Evolutionary conservation across 2,888 invertebrate genomes (phyloP).

Genomic region (Phania funesta): DNA sequence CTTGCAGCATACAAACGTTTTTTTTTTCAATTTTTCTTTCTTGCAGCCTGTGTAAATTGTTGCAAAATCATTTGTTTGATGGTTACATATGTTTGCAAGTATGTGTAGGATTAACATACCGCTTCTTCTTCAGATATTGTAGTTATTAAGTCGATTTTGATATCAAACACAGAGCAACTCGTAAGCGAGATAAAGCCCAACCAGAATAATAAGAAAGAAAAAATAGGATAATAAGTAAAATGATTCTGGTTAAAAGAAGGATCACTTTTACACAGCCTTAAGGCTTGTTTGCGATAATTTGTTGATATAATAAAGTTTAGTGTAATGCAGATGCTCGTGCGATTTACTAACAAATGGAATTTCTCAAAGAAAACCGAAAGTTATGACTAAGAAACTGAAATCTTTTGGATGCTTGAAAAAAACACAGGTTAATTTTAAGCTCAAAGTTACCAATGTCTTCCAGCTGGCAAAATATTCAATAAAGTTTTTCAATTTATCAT

Average conservation of each 20-base stretch:
- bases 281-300: slow-evolving; percentile 16
- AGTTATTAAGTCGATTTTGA: slow-evolving; percentile 33
- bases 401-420: too few species aligned
- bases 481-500: too few species aligned
- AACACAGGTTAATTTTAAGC: too few species aligned
- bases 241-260: slow-evolving; percentile 25
- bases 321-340: background rate
- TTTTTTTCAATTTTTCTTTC: background rate
- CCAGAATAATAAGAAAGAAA: background rate
- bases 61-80: background rate
- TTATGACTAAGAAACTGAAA: too few species aligned
- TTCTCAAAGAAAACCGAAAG: background rate
- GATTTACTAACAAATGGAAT: background rate
- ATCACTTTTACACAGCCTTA: slow-evolving; percentile 6
- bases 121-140: background rate
- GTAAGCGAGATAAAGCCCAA: background rate
- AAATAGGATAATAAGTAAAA: background rate
- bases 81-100: background rate
- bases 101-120: slow-evolving; percentile 3
- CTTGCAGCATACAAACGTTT: slow-evolving; percentile 46
- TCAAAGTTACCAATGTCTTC: too few species aligned
- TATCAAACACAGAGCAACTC: background rate
- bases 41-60: background rate
- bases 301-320: slow-evolving; percentile 1
- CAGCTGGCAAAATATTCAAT: too few species aligned